Evolutionary conservation across 2,797 vertebrate genomes (phyloP).

Genomic region (Pygocentrus nattereri): DNA sequence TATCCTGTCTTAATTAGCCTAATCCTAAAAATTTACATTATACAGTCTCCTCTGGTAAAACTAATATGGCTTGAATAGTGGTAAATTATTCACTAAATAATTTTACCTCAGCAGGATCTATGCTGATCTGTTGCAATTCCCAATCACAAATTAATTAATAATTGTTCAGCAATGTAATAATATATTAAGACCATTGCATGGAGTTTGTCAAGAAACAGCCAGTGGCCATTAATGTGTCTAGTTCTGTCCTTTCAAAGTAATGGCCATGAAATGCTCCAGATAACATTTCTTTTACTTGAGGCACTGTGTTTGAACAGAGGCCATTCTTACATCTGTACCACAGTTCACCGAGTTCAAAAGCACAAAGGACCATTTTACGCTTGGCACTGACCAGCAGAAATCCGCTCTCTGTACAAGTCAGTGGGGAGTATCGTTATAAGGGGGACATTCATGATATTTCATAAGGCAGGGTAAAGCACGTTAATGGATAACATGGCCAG

Average conservation of each 20-base stretch:
- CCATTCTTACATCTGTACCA: constrained; percentile 52
- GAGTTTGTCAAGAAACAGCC: background rate
- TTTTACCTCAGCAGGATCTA: background rate
- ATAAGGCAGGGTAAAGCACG: constrained; percentile 44
- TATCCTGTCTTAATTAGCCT: background rate
- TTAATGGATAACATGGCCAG: constrained; percentile 46
- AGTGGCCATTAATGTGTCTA: background rate
- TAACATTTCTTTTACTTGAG: constrained; percentile 53
- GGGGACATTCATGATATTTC: constrained; percentile 55
- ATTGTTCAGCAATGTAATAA: background rate
- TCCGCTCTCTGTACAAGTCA: constrained; percentile 29
- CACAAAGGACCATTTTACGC: constrained; percentile 55
- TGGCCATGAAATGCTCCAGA: constrained; percentile 51
- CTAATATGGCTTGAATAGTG: background rate
- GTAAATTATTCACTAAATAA: background rate
- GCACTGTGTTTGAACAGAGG: constrained; percentile 45
- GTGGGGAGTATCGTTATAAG: constrained; percentile 49
- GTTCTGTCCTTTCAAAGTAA: constrained; percentile 12
- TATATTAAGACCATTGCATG: background rate
- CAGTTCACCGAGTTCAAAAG: constrained; percentile 59
- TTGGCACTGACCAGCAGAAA: constrained; percentile 48
- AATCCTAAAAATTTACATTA: background rate
- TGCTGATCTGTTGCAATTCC: background rate
- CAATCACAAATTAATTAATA: background rate
- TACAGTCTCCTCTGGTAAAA: no score